Conservation (phyloP, 2,113 vertebrate species). For the Thymallus thymallus region DNA sequence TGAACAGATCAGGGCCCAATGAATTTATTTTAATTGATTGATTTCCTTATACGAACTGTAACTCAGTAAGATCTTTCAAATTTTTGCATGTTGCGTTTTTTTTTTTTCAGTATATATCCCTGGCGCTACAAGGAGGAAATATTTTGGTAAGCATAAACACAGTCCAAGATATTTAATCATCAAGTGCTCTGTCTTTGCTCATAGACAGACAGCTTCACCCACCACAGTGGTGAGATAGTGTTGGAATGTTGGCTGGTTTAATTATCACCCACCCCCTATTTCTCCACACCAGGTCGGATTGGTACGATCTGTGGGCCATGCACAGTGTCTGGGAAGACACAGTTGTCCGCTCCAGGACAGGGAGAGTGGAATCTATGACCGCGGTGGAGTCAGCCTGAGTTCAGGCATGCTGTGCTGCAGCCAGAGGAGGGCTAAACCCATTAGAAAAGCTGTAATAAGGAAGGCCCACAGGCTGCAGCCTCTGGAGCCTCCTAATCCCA, state of each 20-base stretch:
- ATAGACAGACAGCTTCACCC: not conserved
- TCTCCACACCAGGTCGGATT: not conserved
- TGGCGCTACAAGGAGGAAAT: not conserved
- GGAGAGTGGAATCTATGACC: not conserved
- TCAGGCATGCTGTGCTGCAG: not conserved
- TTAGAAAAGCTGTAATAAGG: not conserved
- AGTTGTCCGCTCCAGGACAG: not conserved
- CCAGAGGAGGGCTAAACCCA: not conserved
- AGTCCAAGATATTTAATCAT: not conserved
- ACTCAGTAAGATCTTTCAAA: no score
- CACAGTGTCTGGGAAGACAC: not conserved
- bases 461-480: not conserved
- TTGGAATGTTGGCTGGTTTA: not conserved
- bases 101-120: no score
- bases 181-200: not conserved
- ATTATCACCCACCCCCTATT: not conserved
- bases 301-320: not conserved
- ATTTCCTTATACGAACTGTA: no score
- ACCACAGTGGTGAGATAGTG: not conserved
- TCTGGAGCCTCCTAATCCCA: not conserved
- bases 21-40: no score
- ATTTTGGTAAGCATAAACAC: not conserved
- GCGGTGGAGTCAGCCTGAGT: not conserved
- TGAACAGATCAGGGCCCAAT: no score
- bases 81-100: no score